These are phyloP conservation scores for Calyptomena viridis DNA, from an alignment of 2,113 vertebrate genomes.

Conservation along the genomic window DNA sequence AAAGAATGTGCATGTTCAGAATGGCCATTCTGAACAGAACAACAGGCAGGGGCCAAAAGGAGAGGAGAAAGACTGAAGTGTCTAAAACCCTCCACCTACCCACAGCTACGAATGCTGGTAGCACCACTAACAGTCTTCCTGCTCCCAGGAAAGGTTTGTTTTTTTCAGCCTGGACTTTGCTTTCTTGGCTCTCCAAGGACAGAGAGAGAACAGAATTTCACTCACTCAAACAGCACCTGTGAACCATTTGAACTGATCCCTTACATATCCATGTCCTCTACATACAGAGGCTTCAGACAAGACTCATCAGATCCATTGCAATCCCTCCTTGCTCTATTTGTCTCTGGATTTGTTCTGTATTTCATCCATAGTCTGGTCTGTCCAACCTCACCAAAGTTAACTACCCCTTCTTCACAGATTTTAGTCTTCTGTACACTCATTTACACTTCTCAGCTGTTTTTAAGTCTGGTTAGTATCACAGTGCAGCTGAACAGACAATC, in stretches of 20 bases:
- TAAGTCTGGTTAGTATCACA: neutral
- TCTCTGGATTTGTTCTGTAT: neutral
- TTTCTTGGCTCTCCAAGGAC: neutral
- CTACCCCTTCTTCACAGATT: neutral
- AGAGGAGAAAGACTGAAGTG: neutral
- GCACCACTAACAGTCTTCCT: neutral
- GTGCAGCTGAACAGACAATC: neutral
- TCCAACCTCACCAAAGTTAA: neutral
- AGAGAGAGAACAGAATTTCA: neutral
- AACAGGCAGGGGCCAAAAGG: neutral
- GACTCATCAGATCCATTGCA: neutral
- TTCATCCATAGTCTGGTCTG: neutral
- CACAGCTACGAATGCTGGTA: neutral
- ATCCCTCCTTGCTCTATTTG: fast-evolving
- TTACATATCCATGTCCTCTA: no score
- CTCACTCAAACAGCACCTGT: neutral
- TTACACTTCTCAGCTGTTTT: neutral
- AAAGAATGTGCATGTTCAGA: no score
- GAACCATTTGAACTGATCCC: neutral
- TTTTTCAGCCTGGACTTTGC: neutral
- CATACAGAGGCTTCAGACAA: neutral
- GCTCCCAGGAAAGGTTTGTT: neutral
- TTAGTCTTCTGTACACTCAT: neutral
- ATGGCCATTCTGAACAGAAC: neutral
- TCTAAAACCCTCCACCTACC: neutral